A percentile compares a stretch with the other conserved stretches of the same genome.
phyloP scores from a whole-genome alignment of 2,113 vertebrate genomes.

The Lepisosteus oculatus region DNA sequence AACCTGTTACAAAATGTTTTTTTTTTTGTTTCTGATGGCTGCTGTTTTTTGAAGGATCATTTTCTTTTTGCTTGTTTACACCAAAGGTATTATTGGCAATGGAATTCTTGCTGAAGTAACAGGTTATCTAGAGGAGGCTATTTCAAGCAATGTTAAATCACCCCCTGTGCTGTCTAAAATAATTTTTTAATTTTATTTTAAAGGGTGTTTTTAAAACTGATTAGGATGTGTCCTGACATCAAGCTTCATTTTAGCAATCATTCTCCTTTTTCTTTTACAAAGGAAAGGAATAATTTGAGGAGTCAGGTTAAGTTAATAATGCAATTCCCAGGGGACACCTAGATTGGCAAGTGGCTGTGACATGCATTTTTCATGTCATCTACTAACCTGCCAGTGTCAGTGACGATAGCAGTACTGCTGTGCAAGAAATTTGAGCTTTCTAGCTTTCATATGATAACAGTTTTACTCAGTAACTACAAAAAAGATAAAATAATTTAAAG shows the following conservation, averaged over 20 bases:
- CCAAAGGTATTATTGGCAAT: no score
- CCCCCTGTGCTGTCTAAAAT: no score
- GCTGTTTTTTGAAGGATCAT: no score
- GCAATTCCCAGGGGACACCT: neutral
- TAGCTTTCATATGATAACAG: conserved; percentile 9
- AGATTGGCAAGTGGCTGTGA: neutral
- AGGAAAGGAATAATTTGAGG: neutral
- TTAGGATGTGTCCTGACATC: no score
- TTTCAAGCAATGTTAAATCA: no score
- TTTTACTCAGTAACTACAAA: neutral
- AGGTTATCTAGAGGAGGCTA: no score
- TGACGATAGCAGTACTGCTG: neutral
- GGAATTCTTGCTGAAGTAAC: no score
- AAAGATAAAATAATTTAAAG: neutral
- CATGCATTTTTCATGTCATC: neutral
- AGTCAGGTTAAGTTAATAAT: neutral
- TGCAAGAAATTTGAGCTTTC: neutral
- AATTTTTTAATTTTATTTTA: no score
- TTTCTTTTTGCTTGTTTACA: no score
- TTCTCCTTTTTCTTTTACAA: neutral
- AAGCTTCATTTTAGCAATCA: neutral
- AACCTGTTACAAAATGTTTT: no score
- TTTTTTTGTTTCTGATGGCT: no score
- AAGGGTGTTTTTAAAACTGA: no score
- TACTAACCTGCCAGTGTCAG: neutral